phyloP scores from a whole-genome alignment of 2,888 invertebrate species.

The Neuroscelio doddi region DNA sequence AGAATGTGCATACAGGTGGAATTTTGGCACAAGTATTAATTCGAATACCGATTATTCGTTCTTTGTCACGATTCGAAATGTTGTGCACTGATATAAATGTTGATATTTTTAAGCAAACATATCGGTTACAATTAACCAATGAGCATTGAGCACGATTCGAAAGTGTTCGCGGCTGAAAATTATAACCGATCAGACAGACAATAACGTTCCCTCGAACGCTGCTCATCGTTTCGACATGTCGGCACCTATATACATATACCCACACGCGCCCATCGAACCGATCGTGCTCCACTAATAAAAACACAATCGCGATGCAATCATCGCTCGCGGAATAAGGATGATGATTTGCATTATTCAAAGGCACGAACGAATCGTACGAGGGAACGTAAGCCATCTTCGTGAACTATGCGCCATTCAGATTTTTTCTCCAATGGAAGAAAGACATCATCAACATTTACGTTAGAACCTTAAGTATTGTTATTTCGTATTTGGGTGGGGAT shows the following conservation, averaged over 20 bases:
- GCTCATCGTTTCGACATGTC: conserved; percentile 43
- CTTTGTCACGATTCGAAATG: too few species aligned
- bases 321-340: conserved; percentile 55
- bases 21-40: too few species aligned
- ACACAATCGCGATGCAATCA: conserved; percentile 63
- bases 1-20: too few species aligned
- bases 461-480: too few species aligned
- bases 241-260: conserved; percentile 44
- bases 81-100: too few species aligned
- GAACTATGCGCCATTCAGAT: conserved; percentile 34
- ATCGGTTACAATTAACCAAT: conserved; percentile 18
- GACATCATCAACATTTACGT: not conserved
- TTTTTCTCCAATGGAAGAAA: conserved; percentile 14
- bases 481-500: too few species aligned
- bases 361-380: conserved; percentile 51
- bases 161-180: conserved; percentile 43
- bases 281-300: conserved; percentile 53
- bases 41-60: too few species aligned
- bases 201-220: conserved; percentile 42
- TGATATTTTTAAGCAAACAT: too few species aligned
- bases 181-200: conserved; percentile 47
- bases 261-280: conserved; percentile 45
- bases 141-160: conserved; percentile 42
- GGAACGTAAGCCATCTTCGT: conserved; percentile 46
- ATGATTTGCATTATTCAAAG: conserved; percentile 63